A percentile compares a stretch with the other conserved stretches of the same genome.
These are phyloP conservation scores for Lipophrys pholis DNA, from an alignment of 2,113 vertebrate species.

Conservation along the genomic window DNA sequence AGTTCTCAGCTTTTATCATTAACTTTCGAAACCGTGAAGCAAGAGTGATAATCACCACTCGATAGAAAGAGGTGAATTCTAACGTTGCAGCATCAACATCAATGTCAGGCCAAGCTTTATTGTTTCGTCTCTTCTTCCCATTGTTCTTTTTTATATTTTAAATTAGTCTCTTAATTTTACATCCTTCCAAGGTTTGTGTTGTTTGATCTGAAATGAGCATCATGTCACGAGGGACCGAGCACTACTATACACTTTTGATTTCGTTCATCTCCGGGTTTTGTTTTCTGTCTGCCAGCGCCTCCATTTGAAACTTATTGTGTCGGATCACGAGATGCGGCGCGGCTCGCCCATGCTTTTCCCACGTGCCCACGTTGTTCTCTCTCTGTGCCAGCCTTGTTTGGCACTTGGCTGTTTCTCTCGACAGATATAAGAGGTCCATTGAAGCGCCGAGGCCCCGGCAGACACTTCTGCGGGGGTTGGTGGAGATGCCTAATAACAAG, in stretches of 20 bases:
- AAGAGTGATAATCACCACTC: too few relatives aligned
- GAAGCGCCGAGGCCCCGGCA: slow-evolving; percentile 49
- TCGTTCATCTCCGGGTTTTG: too few relatives aligned
- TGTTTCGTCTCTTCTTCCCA: background rate
- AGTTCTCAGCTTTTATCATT: too few relatives aligned
- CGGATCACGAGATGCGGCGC: slow-evolving; percentile 63
- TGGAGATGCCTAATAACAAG: slow-evolving; percentile 61
- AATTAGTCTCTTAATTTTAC: background rate
- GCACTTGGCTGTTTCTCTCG: slow-evolving; percentile 38
- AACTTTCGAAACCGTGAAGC: too few relatives aligned
- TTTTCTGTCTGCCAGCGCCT: slow-evolving; percentile 18
- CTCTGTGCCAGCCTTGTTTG: slow-evolving; percentile 75
- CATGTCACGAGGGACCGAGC: background rate
- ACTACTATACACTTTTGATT: background rate
- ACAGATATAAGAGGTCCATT: slow-evolving; percentile 71
- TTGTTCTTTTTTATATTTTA: background rate
- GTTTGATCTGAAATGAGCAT: background rate
- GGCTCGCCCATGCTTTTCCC: slow-evolving; percentile 74
- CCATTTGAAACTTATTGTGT: slow-evolving; percentile 53
- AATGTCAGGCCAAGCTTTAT: background rate
- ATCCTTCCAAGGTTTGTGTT: slow-evolving; percentile 6
- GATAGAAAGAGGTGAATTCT: too few relatives aligned
- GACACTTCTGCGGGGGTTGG: slow-evolving; percentile 56
- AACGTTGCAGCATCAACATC: too few relatives aligned
- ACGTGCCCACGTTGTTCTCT: slow-evolving; percentile 71